Evolutionary conservation across 2,113 vertebrate species (phyloP).

Genomic region (Notarius quadriscutis): DNA sequence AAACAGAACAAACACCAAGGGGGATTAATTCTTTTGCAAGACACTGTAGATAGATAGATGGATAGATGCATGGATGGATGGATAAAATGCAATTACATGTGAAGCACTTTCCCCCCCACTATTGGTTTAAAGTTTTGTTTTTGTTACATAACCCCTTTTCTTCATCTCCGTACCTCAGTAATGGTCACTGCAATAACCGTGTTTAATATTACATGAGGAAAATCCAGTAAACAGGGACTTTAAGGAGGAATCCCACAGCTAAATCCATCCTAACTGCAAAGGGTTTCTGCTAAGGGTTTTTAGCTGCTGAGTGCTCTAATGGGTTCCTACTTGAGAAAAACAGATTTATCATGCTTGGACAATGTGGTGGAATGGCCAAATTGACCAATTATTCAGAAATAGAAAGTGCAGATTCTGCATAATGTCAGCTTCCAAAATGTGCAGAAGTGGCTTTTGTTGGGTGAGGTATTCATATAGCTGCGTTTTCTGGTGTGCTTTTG

Average conservation of each 20-base stretch:
- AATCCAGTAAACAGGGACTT: constrained; percentile 47
- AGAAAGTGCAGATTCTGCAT: constrained; percentile 68
- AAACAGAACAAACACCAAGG: too few relatives aligned
- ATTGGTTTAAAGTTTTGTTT: constrained; percentile 10
- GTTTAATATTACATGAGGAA: constrained; percentile 52
- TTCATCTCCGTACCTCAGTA: constrained; percentile 23
- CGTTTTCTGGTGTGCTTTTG: constrained; percentile 45
- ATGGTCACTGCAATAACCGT: constrained; percentile 37
- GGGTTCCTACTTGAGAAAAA: constrained; percentile 58
- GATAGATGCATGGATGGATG: background rate
- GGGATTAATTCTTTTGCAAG: too few relatives aligned
- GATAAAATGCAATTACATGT: background rate
- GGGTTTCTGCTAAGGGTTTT: constrained; percentile 46
- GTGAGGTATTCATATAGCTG: constrained; percentile 51
- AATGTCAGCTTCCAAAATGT: constrained; percentile 58
- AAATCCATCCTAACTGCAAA: constrained; percentile 56
- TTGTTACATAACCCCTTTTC: background rate
- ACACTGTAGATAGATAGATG: too few relatives aligned
- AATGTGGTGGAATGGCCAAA: constrained; percentile 62
- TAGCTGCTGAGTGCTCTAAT: constrained; percentile 52
- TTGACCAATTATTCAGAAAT: constrained; percentile 70
- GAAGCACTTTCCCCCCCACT: background rate
- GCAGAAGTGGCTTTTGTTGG: constrained; percentile 54
- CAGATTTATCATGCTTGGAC: constrained; percentile 66
- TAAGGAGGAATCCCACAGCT: constrained; percentile 44